phyloP scores from a whole-genome alignment of 2,797 vertebrate genomes.

The Lycodopsis pacificus region DNA sequence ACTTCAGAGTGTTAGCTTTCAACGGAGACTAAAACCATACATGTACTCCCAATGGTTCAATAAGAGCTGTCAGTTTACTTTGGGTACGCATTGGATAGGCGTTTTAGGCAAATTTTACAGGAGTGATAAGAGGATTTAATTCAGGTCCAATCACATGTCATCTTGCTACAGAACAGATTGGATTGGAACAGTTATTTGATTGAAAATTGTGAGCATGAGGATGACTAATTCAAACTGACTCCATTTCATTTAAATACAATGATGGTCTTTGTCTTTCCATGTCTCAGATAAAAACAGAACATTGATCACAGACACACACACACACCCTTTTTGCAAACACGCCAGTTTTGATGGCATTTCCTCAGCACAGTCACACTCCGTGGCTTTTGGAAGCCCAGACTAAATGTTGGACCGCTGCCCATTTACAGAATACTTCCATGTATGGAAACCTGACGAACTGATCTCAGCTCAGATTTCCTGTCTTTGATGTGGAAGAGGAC shows the following conservation, averaged over 20 bases:
- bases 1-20: too few species aligned
- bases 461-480: conserved; percentile 10
- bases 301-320: conserved; percentile 9
- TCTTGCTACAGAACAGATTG: background rate
- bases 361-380: conserved; percentile 19
- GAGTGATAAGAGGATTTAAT: too few species aligned
- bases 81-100: too few species aligned
- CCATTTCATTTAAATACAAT: conserved; percentile 13
- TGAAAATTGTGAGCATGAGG: background rate
- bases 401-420: conserved; percentile 5
- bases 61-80: too few species aligned
- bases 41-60: too few species aligned
- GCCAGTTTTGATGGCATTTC: background rate
- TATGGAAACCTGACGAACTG: conserved; percentile 7
- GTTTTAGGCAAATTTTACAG: too few species aligned
- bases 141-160: background rate
- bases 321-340: conserved; percentile 1
- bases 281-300: background rate
- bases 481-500: conserved; percentile 26
- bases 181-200: background rate
- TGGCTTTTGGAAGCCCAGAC: conserved; percentile 6
- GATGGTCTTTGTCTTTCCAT: conserved; percentile 14
- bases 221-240: background rate
- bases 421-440: conserved; percentile 30
- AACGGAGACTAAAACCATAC: too few species aligned